A percentile compares a stretch with the other conserved stretches of the same genome.
These are phyloP conservation scores for Sterrhoptilus dennistouni DNA, from an alignment of 2,113 vertebrate species.

Conservation along the genomic window DNA sequence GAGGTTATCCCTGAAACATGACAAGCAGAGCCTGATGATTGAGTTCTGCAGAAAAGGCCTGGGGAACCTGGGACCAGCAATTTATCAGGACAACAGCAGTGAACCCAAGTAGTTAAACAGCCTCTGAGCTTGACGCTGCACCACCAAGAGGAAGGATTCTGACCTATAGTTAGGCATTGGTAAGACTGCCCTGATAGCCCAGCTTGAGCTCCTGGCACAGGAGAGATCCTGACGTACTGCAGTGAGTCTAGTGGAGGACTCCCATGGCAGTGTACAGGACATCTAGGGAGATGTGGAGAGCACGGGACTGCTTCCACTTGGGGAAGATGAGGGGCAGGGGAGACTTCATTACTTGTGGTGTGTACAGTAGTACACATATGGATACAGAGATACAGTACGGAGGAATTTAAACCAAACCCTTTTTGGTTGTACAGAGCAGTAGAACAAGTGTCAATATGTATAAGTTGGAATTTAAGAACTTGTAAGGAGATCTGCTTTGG, in stretches of 20 bases:
- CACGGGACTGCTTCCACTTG: fast-evolving
- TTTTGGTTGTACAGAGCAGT: not conserved
- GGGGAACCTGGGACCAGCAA: not conserved
- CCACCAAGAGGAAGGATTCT: not conserved
- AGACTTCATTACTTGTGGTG: not conserved
- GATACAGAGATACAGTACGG: fast-evolving
- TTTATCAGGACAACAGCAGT: not conserved
- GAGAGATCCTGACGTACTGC: not conserved
- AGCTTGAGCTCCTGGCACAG: not conserved
- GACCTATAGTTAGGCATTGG: fast-evolving
- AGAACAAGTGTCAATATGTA: not conserved
- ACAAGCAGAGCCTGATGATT: not conserved
- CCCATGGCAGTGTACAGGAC: not conserved
- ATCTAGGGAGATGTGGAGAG: fast-evolving
- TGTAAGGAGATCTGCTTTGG: not conserved
- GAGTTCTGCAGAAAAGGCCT: not conserved
- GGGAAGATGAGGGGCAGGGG: fast-evolving
- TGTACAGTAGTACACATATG: not conserved
- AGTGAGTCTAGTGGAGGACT: not conserved
- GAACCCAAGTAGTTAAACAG: fast-evolving
- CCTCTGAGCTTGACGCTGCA: fast-evolving
- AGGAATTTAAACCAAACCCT: not conserved
- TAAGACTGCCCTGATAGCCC: too few relatives aligned
- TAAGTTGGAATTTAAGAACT: not conserved
- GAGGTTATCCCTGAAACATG: not conserved